These are phyloP conservation scores for Apis mellifera DNA, from an alignment of 1,140 invertebrate genomes.

Conservation along the genomic window Amel_HAv3.1 CM009942.2:11476501-11477000, in stretches of 20 bases:
- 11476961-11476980: conserved; percentile 27
- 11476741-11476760: neutral
- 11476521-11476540: neutral
- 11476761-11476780: too few relatives aligned
- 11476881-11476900: conserved; percentile 2
- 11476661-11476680: neutral
- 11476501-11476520: neutral
- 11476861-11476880: too few relatives aligned
- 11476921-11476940: neutral
- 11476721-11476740: neutral
- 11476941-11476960: neutral
- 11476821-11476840: neutral
- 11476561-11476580: neutral
- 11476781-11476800: neutral
- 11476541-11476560: neutral
- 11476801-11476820: too few relatives aligned
- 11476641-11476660: neutral
- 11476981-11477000: conserved; percentile 35
- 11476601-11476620: neutral
- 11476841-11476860: neutral
- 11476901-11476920: neutral
- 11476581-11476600: neutral
- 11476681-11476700: too few relatives aligned
- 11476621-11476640: neutral
- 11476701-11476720: neutral